phyloP scores from a whole-genome alignment of 2,797 vertebrate genomes.

The Graptemys geographica region DNA sequence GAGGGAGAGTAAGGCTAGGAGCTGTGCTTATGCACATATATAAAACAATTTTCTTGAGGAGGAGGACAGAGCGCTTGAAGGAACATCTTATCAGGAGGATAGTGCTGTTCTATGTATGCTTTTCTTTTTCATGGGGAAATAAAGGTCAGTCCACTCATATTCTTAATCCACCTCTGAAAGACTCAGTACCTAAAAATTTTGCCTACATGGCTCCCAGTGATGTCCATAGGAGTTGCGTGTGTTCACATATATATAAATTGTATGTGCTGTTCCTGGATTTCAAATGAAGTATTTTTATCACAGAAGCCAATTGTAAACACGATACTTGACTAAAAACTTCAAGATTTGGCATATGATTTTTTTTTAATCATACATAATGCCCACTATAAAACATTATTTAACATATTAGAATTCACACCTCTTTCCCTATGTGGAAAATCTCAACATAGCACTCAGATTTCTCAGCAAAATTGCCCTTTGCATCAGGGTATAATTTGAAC shows the following conservation, averaged over 20 bases:
- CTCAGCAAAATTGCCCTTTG: neutral
- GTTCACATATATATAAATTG: neutral
- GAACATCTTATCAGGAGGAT: neutral
- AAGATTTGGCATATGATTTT: fast-evolving
- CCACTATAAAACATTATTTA: neutral
- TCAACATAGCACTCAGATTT: neutral
- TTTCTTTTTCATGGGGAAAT: neutral
- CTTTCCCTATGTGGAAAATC: fast-evolving
- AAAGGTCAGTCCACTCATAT: neutral
- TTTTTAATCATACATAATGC: neutral
- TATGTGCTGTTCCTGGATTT: neutral
- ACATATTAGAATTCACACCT: neutral
- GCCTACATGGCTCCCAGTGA: fast-evolving
- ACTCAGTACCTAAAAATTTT: fast-evolving
- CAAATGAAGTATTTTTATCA: neutral
- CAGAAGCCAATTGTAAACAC: neutral
- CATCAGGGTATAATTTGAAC: neutral
- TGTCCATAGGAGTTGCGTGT: neutral
- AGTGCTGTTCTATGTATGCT: neutral
- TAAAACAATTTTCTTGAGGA: neutral
- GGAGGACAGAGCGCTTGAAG: neutral
- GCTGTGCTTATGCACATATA: neutral
- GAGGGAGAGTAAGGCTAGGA: neutral
- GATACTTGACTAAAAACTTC: neutral
- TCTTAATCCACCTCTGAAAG: neutral